Percentiles rank a stretch among this genome's conserved stretches.
These are phyloP conservation scores for Sterrhoptilus dennistouni DNA, from an alignment of 2,113 vertebrate species.

Conservation along the genomic window DNA sequence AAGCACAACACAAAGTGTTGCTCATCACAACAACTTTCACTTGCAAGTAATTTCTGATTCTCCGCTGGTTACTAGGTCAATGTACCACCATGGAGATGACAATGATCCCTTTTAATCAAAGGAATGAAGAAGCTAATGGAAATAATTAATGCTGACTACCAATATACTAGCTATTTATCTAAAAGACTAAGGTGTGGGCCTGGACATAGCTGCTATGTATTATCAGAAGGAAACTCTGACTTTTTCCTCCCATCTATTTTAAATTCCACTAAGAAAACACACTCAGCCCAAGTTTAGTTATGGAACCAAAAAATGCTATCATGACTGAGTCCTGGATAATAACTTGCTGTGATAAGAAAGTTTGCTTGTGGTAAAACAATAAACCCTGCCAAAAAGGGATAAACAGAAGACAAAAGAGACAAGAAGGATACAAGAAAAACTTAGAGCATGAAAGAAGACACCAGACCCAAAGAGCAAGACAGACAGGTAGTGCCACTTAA, in stretches of 20 bases:
- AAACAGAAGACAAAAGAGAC: neutral
- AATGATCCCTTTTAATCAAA: neutral
- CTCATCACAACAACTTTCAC: neutral
- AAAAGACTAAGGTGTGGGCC: neutral
- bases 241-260: neutral
- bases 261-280: neutral
- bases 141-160: neutral
- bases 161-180: neutral
- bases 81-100: neutral
- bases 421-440: neutral
- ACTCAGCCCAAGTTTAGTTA: neutral
- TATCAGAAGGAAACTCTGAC: neutral
- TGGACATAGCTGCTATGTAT: neutral
- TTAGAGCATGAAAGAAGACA: neutral
- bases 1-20: neutral
- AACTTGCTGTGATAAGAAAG: neutral
- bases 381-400: neutral
- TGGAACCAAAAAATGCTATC: neutral
- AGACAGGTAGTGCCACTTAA: neutral
- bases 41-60: slow-evolving; percentile 2
- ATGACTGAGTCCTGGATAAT: neutral
- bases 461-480: neutral
- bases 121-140: neutral
- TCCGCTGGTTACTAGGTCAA: neutral
- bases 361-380: neutral